A percentile compares a stretch with the other conserved stretches of the same genome.
Evolutionary conservation across 2,888 invertebrate genomes (phyloP).

Genomic region (Drosophila nr. medialis): DNA sequence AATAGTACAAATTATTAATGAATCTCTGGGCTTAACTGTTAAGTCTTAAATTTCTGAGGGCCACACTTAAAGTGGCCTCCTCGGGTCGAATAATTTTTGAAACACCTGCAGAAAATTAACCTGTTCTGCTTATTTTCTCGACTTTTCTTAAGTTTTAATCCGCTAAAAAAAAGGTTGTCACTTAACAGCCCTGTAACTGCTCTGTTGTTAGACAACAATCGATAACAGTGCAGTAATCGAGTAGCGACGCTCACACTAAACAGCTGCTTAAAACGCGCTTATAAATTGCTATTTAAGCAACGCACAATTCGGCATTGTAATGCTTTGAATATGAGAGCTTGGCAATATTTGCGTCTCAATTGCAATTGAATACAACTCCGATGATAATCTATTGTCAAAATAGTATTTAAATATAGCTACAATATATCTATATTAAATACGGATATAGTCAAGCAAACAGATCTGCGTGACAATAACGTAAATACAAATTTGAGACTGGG

Average conservation of each 20-base stretch:
- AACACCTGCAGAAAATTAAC: neutral
- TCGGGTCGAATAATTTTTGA: neutral
- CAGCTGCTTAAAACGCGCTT: neutral
- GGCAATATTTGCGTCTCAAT: neutral
- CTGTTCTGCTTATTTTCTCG: neutral
- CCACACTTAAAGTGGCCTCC: neutral
- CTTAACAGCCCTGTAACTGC: neutral
- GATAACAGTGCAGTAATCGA: neutral
- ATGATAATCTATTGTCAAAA: neutral
- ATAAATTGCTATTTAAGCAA: neutral
- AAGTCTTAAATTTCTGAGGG: neutral
- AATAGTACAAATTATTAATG: neutral
- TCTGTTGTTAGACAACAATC: neutral
- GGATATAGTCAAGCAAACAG: neutral
- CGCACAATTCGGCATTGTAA: neutral
- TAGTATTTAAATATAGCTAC: neutral
- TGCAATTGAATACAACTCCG: neutral
- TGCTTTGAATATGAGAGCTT: neutral
- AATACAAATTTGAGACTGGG: neutral
- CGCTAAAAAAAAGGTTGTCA: neutral
- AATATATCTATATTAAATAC: neutral
- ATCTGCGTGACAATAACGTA: neutral
- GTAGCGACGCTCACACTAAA: neutral
- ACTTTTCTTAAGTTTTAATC: neutral
- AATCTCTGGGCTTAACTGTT: neutral